phyloP scores from a whole-genome alignment of 2,888 invertebrate genomes.

The Chrysomela aeneicollis region DNA sequence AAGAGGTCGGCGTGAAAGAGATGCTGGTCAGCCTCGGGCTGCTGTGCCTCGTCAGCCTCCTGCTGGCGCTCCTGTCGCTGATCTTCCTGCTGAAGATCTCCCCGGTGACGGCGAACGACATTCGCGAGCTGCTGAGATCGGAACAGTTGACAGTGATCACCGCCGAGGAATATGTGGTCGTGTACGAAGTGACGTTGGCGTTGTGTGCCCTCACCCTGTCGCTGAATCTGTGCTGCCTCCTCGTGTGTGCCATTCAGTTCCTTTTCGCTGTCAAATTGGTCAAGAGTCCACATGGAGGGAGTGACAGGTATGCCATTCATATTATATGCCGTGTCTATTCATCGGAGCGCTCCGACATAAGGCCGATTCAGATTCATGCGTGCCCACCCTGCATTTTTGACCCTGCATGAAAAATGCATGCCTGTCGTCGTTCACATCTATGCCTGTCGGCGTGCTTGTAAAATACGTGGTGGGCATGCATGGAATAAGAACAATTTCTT shows the following conservation, averaged over 20 bases:
- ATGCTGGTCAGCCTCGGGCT: slow-evolving; percentile 86
- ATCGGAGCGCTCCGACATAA: too few species aligned
- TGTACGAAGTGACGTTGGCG: slow-evolving; percentile 91
- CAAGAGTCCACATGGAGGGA: slow-evolving; percentile 82
- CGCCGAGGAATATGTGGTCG: slow-evolving; percentile 84
- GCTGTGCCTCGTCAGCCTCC: slow-evolving; percentile 83
- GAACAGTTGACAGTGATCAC: slow-evolving; percentile 68
- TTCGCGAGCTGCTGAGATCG: slow-evolving; percentile 65
- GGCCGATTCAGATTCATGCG: too few species aligned
- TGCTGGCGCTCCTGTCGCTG: slow-evolving; percentile 83
- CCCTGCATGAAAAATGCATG: too few species aligned
- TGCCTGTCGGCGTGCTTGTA: too few species aligned
- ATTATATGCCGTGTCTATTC: too few species aligned
- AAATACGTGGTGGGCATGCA: too few species aligned
- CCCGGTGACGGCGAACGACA: slow-evolving; percentile 69
- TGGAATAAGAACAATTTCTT: too few species aligned
- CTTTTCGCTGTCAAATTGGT: slow-evolving; percentile 92
- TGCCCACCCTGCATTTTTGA: too few species aligned
- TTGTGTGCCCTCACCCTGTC: slow-evolving; percentile 88
- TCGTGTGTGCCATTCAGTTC: slow-evolving; percentile 94
- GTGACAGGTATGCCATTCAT: slow-evolving; percentile 64
- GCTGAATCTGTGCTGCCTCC: slow-evolving; percentile 87
- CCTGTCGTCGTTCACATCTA: too few species aligned
- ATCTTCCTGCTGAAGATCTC: slow-evolving; percentile 88
- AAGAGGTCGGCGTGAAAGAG: slow-evolving; percentile 73